phyloP scores from a whole-genome alignment of 1,140 invertebrate species.

The Eriocheir sinensis region DNA sequence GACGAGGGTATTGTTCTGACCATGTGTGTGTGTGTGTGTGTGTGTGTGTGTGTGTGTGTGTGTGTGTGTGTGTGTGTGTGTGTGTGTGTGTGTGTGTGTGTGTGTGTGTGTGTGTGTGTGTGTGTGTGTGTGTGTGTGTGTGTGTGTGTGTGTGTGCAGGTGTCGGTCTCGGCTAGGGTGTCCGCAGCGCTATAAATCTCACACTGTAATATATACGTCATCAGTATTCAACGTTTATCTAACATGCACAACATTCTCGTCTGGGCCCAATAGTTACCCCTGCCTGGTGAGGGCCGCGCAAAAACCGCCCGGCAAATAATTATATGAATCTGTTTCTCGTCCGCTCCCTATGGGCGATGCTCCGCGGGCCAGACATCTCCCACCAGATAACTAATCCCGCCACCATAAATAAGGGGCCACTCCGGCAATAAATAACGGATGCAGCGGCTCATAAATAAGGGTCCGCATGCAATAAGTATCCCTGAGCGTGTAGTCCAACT shows the following conservation, averaged over 20 bases:
- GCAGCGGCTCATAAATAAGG: slow-evolving; percentile 57
- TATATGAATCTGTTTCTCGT: slow-evolving; percentile 42
- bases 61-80: slow-evolving; percentile 34
- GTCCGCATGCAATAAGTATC: slow-evolving; percentile 63
- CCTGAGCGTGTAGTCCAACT: slow-evolving; percentile 54
- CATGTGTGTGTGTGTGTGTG: slow-evolving; percentile 36
- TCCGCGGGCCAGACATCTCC: slow-evolving; percentile 3
- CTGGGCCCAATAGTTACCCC: slow-evolving; percentile 19
- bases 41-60: slow-evolving; percentile 35
- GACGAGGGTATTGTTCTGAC: neutral
- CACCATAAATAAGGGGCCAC: slow-evolving; percentile 56
- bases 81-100: slow-evolving; percentile 52
- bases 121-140: slow-evolving; percentile 56
- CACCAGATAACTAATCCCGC: slow-evolving; percentile 61
- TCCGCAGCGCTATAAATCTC: neutral
- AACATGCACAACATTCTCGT: slow-evolving; percentile 5
- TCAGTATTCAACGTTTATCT: slow-evolving; percentile 25
- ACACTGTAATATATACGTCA: slow-evolving; percentile 25
- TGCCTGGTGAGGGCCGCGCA: slow-evolving; percentile 5
- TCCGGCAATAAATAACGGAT: slow-evolving; percentile 61
- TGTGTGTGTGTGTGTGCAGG: neutral
- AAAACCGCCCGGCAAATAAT: slow-evolving; percentile 24
- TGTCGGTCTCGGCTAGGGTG: neutral
- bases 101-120: slow-evolving; percentile 52
- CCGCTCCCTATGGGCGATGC: slow-evolving; percentile 19